Evolutionary conservation across 2,797 vertebrate genomes (phyloP), one percentile per base, ranked within the genome.

Genomic region (Myripristis jacobus): DNA sequence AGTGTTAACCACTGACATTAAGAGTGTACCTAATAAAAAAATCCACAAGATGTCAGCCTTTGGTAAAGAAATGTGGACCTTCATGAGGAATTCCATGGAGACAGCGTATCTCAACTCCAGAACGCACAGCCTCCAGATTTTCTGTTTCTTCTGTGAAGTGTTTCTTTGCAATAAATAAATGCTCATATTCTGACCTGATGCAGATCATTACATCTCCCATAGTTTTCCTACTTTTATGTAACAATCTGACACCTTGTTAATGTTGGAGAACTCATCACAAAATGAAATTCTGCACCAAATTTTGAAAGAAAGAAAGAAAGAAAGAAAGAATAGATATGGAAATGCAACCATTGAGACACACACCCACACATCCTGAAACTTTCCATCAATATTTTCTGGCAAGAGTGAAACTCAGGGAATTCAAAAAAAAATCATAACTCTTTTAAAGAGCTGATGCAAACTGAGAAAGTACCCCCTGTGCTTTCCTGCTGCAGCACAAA

Each of bases 11-110:
- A 41, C 12, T 41, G 36, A 13, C 12, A 41, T 41, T 41, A 41
- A 41, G 38, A 3, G 12, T 85, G 79, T n/a, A 19, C 6, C 2
- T 70, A 56, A 25, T 3, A 0, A 0, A 62, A 29, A 5, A 22
- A 31, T 59, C 87, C 89, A 90, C 90, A 70, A 88, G 89, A 80
- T 88, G 91, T 84, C 91, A 89, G 72, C 83, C 19, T 87, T 71
- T 64, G 12, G 22, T 70, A 60, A 21, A 7, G 27, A 6, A 21
- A 29, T 12, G 21, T 21, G 21, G 44, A 7, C n/a, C n/a, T 46
- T 18, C 18, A 19, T 46, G n/a, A 18, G n/a, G n/a, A n/a, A n/a
- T n/a, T n/a, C n/a, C n/a, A n/a, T n/a, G n/a, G n/a, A n/a, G n/a
- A n/a, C n/a, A n/a, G n/a, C n/a, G n/a, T n/a, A n/a, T n/a, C 31